Base-by-base conservation (phyloP, 1,140 invertebrate genomes). In the Maconellicoccus hirsutus region DNA sequence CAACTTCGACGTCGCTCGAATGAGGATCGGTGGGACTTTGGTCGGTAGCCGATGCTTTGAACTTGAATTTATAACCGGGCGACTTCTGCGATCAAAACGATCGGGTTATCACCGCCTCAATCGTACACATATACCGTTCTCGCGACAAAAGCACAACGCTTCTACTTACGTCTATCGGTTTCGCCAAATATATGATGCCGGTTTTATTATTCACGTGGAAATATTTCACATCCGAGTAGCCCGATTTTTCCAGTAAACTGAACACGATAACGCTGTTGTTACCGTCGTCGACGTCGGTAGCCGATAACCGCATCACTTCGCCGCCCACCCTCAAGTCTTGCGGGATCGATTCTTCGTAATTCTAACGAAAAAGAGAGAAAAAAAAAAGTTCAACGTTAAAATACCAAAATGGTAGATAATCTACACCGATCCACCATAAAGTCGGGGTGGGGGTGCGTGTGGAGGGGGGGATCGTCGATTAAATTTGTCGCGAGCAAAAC, bases 281-380 rank as follows among this genome's bases (percentile, higher is more conserved):
- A 8, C 91, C 89, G 76, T 93, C 89, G 77, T 94, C 92, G 72
- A 92, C 88, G 79, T 94, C 92, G 14, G 90, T 93, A 1, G 92
- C 91, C 42, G 91, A 91, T 77, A 93, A 89, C 77, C 90, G 83
- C 89, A 92, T 91, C 39, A 93, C 90, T 76, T 91, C 88, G 59
- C 84, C 81, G n/a, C 83, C 83, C 26, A 83, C 79, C 14, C 80
- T 78, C 70, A 88, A 79, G 81, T 92, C 90, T 82, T 87, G 85
- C 39, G 89, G 87, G 23, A 92, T 86, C 38, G 86, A 87, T 78
- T 89, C 87, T 72, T 81, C 82, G 79, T 91, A 90, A 38, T 82
- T 84, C 88, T 90, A n/a, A n/a, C n/a, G n/a, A n/a, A n/a, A n/a
- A n/a, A n/a, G n/a, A n/a, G n/a, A n/a, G n/a, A n/a, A n/a, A n/a